A percentile compares a stretch with the other conserved stretches of the same genome.
phyloP scores from a whole-genome alignment of 2,888 invertebrate species.

The Trichogramma evanescens region DNA sequence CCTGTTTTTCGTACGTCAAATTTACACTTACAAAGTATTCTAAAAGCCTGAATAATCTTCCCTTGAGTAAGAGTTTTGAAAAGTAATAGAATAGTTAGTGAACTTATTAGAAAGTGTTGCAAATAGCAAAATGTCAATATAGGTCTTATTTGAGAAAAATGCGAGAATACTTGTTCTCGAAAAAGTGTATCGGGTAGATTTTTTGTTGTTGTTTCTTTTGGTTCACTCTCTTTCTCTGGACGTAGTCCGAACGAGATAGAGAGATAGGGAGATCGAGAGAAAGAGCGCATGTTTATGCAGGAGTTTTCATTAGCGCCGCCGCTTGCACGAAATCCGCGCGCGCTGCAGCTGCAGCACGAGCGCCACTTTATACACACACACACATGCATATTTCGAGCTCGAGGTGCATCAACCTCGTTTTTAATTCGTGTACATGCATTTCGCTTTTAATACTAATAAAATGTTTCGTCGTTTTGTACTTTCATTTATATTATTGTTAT shows the following conservation, averaged over 20 bases:
- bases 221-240: constrained; percentile 4
- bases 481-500: neutral
- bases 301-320: constrained; percentile 16
- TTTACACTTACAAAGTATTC: too few species aligned
- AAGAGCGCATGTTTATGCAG: constrained; percentile 12
- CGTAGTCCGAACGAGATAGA: neutral
- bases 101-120: too few species aligned
- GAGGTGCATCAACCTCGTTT: constrained; percentile 13
- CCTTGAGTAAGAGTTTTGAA: too few species aligned
- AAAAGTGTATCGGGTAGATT: too few species aligned
- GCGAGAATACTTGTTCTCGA: too few species aligned
- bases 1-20: too few species aligned
- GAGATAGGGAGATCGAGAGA: too few species aligned
- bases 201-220: neutral
- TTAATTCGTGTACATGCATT: neutral
- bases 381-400: neutral
- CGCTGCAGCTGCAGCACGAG: neutral
- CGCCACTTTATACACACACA: constrained; percentile 9
- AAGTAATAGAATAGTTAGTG: too few species aligned
- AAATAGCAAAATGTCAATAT: too few species aligned
- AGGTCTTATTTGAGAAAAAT: too few species aligned
- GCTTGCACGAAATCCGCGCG: neutral
- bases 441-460: neutral
- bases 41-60: too few species aligned
- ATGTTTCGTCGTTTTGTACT: neutral